Evolutionary conservation across 2,113 vertebrate species (phyloP).

Genomic region (Stercorarius parasiticus): DNA sequence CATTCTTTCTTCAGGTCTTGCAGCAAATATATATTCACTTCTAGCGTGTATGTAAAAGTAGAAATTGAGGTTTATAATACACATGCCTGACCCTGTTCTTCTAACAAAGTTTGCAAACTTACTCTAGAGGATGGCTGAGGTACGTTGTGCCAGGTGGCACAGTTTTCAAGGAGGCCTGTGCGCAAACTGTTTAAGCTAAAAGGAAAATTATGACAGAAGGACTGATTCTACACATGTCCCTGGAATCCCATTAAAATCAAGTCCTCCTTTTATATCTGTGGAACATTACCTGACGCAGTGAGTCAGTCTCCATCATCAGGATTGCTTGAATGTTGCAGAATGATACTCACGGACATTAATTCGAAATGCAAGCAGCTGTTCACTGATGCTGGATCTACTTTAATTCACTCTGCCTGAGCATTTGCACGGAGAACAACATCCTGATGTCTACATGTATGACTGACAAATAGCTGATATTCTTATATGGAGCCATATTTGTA

Average conservation of each 20-base stretch:
- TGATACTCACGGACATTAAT: fast-evolving
- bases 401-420: background rate
- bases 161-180: background rate
- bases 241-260: background rate
- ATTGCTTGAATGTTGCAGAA: background rate
- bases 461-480: background rate
- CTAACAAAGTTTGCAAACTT: background rate
- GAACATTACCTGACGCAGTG: background rate
- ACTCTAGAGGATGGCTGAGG: background rate
- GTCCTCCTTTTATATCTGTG: background rate
- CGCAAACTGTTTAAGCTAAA: background rate
- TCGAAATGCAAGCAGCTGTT: background rate
- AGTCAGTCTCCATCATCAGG: background rate
- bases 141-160: too few relatives aligned
- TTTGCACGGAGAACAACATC: background rate
- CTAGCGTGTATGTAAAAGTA: background rate
- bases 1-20: background rate
- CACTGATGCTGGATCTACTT: background rate
- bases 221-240: background rate
- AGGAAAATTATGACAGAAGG: background rate
- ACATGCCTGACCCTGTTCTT: background rate
- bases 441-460: background rate
- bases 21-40: background rate
- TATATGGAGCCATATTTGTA: background rate
- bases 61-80: background rate